phyloP scores from a whole-genome alignment of 2,888 invertebrate genomes.

The Venusia cambrica region DNA sequence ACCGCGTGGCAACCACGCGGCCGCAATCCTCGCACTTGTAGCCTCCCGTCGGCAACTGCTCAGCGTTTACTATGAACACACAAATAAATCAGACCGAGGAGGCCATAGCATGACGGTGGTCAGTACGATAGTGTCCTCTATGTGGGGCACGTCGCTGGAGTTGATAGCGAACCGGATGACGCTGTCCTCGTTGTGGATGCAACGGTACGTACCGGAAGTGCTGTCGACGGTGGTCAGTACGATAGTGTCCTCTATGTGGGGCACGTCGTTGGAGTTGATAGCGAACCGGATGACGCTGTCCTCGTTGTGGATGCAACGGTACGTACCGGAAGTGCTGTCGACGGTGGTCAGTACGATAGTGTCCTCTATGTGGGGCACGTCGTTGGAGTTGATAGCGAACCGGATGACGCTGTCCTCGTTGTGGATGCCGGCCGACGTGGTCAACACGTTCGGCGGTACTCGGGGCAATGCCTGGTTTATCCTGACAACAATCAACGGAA shows the following conservation, averaged over 20 bases:
- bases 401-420: slow-evolving; percentile 16
- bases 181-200: slow-evolving; percentile 16
- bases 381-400: slow-evolving; percentile 14
- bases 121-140: slow-evolving; percentile 46
- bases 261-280: slow-evolving; percentile 11
- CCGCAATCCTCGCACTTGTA: slow-evolving; percentile 81
- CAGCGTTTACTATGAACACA: background rate
- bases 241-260: slow-evolving; percentile 41
- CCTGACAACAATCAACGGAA: too few species aligned
- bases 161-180: slow-evolving; percentile 17
- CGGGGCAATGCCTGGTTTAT: too few species aligned
- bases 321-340: too few species aligned
- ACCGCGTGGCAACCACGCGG: slow-evolving; percentile 83
- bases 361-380: slow-evolving; percentile 29
- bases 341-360: slow-evolving; percentile 37
- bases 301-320: too few species aligned
- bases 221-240: slow-evolving; percentile 9
- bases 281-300: slow-evolving; percentile 16
- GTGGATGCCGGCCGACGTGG: slow-evolving; percentile 10
- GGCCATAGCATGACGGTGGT: too few species aligned
- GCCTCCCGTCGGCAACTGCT: slow-evolving; percentile 84
- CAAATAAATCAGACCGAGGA: too few species aligned
- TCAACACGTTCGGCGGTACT: too few species aligned
- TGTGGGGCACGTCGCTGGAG: slow-evolving; percentile 4
- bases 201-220: too few species aligned